A percentile compares a stretch with the other conserved stretches of the same genome.
phyloP scores from a whole-genome alignment of 2,888 invertebrate species.

The Odontomyia ornata region DNA sequence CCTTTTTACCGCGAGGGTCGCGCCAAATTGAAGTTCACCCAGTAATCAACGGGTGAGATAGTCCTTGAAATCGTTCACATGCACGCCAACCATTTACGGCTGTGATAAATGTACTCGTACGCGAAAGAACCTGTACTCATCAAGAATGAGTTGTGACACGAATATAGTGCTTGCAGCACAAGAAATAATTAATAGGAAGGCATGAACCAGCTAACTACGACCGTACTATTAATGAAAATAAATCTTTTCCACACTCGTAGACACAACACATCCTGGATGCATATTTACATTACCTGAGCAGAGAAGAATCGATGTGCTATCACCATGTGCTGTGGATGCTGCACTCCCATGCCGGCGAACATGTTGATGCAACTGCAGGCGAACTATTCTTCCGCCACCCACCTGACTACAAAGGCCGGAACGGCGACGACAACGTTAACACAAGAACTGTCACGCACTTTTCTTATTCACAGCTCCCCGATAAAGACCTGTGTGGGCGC shows the following conservation, averaged over 20 bases:
- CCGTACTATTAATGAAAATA: neutral
- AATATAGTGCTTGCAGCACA: neutral
- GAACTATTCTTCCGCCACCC: neutral
- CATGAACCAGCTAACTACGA: neutral
- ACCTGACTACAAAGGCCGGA: neutral
- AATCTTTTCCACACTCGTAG: neutral
- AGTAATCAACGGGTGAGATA: constrained; percentile 1
- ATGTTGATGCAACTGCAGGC: neutral
- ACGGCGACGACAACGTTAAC: neutral
- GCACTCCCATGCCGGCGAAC: constrained; percentile 23
- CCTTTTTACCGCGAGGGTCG: neutral
- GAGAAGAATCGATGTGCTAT: constrained; percentile 20
- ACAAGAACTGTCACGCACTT: constrained; percentile 15
- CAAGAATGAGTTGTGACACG: neutral
- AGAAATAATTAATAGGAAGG: neutral
- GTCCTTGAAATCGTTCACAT: constrained; percentile 16
- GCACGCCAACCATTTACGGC: neutral
- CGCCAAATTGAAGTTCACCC: no score
- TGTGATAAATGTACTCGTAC: neutral
- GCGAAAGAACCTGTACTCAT: neutral
- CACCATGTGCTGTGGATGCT: constrained; percentile 16
- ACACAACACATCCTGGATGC: neutral
- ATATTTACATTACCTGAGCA: constrained; percentile 19
- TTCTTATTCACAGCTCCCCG: neutral
- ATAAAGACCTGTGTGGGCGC: constrained; percentile 14